Percentiles rank a stretch among this genome's conserved stretches.
These are phyloP conservation scores for Hypomecis atomaria DNA, from an alignment of 2,888 invertebrate species.

Conservation along the genomic window DNA sequence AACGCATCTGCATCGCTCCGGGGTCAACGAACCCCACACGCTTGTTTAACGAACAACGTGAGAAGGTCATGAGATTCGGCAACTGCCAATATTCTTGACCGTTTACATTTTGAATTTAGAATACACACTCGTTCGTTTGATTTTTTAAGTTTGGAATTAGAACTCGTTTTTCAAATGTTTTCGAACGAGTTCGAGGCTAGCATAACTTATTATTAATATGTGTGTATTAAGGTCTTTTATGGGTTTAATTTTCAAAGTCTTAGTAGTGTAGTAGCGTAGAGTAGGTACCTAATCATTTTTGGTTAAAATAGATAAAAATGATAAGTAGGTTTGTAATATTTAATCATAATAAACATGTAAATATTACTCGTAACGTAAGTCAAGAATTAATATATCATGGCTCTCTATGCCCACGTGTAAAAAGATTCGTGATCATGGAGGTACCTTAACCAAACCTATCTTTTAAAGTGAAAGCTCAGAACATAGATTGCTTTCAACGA, in stretches of 20 bases:
- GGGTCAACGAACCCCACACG: slow-evolving; percentile 63
- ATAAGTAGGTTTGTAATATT: no score
- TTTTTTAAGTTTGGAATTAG: slow-evolving; percentile 39
- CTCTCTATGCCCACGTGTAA: no score
- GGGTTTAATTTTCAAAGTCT: slow-evolving; percentile 3
- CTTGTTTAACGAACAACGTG: slow-evolving; percentile 67
- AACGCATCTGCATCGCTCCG: slow-evolving; percentile 79
- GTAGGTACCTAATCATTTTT: background rate
- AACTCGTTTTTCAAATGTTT: slow-evolving; percentile 35
- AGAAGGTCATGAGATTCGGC: slow-evolving; percentile 78
- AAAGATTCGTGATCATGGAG: no score
- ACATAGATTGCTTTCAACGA: no score
- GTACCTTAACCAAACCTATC: no score
- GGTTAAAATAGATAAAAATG: background rate
- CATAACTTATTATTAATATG: no score
- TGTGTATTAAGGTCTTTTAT: background rate
- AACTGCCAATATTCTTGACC: slow-evolving; percentile 62
- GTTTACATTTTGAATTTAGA: slow-evolving; percentile 45
- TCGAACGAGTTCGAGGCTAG: slow-evolving; percentile 9
- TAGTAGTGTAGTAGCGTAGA: background rate
- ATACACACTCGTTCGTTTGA: slow-evolving; percentile 41
- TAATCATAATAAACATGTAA: no score
- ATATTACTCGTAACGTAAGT: no score
- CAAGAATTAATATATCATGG: no score
- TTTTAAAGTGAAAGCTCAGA: no score